phyloP scores from a whole-genome alignment of 2,888 invertebrate species.

The Lamellibrachia satsuma region DNA sequence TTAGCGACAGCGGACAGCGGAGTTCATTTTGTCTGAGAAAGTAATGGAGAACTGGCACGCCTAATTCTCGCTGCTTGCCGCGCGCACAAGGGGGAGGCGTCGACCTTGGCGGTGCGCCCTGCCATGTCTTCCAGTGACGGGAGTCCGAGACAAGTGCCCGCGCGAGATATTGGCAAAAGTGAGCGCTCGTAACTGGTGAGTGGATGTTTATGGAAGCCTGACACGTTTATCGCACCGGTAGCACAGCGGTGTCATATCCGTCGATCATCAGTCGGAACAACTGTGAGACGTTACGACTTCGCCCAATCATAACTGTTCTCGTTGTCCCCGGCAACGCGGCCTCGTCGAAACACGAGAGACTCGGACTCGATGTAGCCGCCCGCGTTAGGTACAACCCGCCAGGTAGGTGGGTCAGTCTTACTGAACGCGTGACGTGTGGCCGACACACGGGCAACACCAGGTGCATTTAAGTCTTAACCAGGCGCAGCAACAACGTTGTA shows the following conservation, averaged over 20 bases:
- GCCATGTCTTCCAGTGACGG: slow-evolving; percentile 1
- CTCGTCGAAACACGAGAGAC: background rate
- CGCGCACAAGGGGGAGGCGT: background rate
- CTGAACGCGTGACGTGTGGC: background rate
- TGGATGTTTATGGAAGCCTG: background rate
- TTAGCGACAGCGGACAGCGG: background rate
- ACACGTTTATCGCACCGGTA: background rate
- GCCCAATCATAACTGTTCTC: background rate
- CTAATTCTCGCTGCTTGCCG: background rate
- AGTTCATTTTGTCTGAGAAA: background rate
- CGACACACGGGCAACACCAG: background rate
- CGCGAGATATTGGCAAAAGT: background rate
- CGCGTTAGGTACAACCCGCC: background rate
- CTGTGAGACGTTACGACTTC: background rate
- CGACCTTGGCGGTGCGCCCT: background rate
- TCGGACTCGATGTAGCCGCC: background rate
- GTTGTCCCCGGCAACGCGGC: background rate
- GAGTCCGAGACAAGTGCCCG: background rate
- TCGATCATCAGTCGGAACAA: background rate
- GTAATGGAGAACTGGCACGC: background rate
- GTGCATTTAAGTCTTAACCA: background rate
- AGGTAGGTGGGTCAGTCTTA: background rate
- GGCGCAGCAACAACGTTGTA: background rate
- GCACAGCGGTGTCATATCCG: background rate
- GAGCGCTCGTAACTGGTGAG: background rate